phyloP scores from a whole-genome alignment of 2,113 vertebrate species.

The Crotalus viridis region DNA sequence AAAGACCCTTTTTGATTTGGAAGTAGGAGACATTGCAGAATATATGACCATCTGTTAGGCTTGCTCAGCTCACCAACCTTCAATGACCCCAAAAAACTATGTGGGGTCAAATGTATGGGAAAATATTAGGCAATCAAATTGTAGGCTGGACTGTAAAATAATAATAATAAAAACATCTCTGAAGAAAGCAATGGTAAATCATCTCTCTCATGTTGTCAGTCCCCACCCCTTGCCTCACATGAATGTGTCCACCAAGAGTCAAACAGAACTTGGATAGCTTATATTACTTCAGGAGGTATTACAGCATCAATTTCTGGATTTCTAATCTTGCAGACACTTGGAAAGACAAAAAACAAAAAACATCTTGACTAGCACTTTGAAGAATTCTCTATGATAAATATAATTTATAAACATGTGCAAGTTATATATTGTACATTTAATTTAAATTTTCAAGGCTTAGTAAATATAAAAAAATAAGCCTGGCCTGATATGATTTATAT shows the following conservation, averaged over 20 bases:
- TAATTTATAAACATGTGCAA: not conserved
- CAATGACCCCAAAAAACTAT: not conserved
- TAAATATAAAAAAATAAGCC: not conserved
- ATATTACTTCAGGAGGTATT: not conserved
- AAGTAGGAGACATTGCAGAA: not conserved
- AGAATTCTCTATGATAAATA: not conserved
- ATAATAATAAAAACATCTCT: not conserved
- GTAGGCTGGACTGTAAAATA: not conserved
- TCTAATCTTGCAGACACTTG: not conserved
- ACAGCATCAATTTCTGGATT: not conserved
- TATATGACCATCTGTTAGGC: not conserved
- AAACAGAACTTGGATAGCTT: not conserved
- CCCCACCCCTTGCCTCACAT: not conserved
- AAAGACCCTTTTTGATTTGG: not conserved
- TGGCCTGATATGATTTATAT: not conserved
- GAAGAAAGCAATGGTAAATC: not conserved
- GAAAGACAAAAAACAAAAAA: not conserved
- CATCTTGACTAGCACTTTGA: not conserved
- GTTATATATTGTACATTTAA: not conserved
- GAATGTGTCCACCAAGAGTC: not conserved
- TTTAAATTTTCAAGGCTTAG: not conserved
- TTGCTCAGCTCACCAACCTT: not conserved
- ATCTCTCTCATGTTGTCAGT: not conserved
- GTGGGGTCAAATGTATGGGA: not conserved
- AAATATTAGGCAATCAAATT: not conserved